phyloP scores from a whole-genome alignment of 1,140 invertebrate species.

The Chrysomallon squamiferum region DNA sequence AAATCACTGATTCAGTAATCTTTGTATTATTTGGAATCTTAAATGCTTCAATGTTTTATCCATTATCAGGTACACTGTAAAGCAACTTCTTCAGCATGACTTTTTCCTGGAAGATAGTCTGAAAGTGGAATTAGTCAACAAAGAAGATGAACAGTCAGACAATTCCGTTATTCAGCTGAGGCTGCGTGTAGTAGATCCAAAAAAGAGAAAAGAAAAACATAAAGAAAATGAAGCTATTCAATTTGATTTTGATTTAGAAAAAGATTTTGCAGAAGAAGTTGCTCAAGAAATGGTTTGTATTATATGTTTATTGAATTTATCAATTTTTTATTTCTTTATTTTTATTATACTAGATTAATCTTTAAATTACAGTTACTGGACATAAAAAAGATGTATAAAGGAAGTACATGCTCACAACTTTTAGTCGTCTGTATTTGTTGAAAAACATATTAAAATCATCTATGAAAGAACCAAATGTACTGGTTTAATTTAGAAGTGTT shows the following conservation, averaged over 20 bases:
- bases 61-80: constrained; percentile 80
- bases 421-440: too few relatives aligned
- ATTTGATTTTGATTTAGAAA: constrained; percentile 95
- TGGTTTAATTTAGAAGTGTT: too few relatives aligned
- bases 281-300: constrained; percentile 88
- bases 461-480: too few relatives aligned
- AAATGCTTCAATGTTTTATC: too few relatives aligned
- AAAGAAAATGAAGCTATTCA: constrained; percentile 99
- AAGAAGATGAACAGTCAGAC: constrained; percentile 66
- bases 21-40: too few relatives aligned
- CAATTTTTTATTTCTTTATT: background rate
- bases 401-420: too few relatives aligned
- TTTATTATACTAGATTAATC: background rate
- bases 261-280: constrained; percentile 93
- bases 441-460: too few relatives aligned
- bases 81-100: constrained; percentile 92
- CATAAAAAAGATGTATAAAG: background rate
- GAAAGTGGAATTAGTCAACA: constrained; percentile 89
- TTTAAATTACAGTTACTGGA: background rate
- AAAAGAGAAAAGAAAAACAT: constrained; percentile 92
- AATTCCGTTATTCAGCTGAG: constrained; percentile 78
- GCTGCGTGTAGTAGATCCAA: constrained; percentile 93
- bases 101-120: constrained; percentile 97
- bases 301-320: background rate
- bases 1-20: too few relatives aligned